Evolutionary conservation across 2,113 vertebrate genomes (phyloP).

Genomic region (Arothron firmamentum): DNA sequence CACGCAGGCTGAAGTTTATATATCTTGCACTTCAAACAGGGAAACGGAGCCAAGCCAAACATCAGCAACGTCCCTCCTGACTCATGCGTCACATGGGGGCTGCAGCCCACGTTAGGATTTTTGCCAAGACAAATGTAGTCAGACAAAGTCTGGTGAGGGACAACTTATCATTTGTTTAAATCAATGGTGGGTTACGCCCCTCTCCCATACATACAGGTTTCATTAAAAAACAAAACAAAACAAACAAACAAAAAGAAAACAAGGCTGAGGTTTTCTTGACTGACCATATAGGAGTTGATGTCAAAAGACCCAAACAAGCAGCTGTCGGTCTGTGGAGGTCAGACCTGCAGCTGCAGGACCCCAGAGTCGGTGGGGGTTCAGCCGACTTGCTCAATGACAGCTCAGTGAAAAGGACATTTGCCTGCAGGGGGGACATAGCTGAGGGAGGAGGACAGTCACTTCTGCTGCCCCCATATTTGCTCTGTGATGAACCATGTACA

Average conservation of each 20-base stretch:
- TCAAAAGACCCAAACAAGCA: conserved; percentile 8
- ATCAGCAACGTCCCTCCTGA: conserved; percentile 33
- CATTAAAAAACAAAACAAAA: too few relatives aligned
- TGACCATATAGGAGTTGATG: neutral
- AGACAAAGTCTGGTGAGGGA: conserved; percentile 16
- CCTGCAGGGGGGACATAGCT: conserved; percentile 18
- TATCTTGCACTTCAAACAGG: conserved; percentile 52
- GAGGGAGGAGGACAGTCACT: conserved; percentile 14
- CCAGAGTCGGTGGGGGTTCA: conserved; percentile 9
- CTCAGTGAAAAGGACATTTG: conserved; percentile 53
- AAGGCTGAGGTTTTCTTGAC: neutral
- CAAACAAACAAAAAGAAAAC: too few relatives aligned
- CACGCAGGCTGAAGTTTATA: conserved; percentile 39
- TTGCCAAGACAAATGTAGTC: conserved; percentile 61
- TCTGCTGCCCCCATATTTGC: conserved; percentile 32
- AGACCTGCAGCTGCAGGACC: conserved; percentile 25
- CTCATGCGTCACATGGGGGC: conserved; percentile 36
- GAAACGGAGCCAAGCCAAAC: conserved; percentile 57
- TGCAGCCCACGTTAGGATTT: conserved; percentile 17
- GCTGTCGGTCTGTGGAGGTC: conserved; percentile 27
- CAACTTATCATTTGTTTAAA: conserved; percentile 6
- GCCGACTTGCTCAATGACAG: conserved; percentile 38
- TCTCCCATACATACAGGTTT: too few relatives aligned
- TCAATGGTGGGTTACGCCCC: neutral
- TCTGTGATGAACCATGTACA: conserved; percentile 23